Base-by-base conservation (phyloP, 23 tunicate species). In the Halocynthia aurantium region DNA sequence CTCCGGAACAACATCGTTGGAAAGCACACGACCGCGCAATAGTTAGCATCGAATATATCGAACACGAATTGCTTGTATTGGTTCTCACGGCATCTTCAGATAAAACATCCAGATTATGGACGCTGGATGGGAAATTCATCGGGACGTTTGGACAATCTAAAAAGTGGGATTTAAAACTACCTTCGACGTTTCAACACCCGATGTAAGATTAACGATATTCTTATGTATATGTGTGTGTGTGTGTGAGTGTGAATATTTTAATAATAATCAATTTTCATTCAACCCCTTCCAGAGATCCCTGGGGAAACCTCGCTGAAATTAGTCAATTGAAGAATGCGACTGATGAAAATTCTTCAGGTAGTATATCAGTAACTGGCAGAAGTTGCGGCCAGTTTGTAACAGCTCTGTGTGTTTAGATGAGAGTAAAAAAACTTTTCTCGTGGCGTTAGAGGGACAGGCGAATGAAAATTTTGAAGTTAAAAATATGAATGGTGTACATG, bases 31-130 rank as follows among this genome's bases (percentile, higher is more conserved):
- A 86, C 51, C 66, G 76, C 5, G 91, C 98, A 6, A 78, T 92
- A 6, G 92, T 92, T 10, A 76, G 76, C 68, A 77, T 92, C 10
- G 75, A 86, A 53, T 90, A 80, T 57, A 82, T 90, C 67, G 87
- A 90, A 50, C 80, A 78, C 52, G 97, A 90, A 72, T 12, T 84
- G 20, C 84, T 75, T 18, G 65, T 81, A 40, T 82, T 92, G 84
- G 22, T 91, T 5, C 85, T 92, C 19, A 92, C 98, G 9, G 88
- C 98, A 6, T 92, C 98, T 6, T 77, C 87, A 8, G 98, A 92
- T 76, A 82, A 82, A 82, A 86, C 92, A 56, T 88, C 98, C 17
- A 82, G 98, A 56, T 82, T 92, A 69, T 92, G 98, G 98, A 92
- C 98, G 58, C 68, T 92, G 49, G 98, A 92, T 76, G 98, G 98